Evolutionary conservation across 2,113 vertebrate species (phyloP).

Genomic region (Salvelinus alpinus): DNA sequence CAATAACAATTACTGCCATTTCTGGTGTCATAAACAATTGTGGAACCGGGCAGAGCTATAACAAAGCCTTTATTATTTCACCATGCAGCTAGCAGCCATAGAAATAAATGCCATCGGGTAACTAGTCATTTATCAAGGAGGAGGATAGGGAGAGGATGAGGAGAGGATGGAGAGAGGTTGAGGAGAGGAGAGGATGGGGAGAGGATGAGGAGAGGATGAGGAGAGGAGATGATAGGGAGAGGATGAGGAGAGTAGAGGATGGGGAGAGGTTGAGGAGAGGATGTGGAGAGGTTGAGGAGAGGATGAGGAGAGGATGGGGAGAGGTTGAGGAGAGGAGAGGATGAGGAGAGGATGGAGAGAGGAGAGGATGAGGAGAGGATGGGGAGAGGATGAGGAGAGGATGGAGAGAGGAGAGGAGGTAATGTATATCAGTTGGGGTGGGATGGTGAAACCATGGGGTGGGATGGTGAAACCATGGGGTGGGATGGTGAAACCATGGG

Average conservation of each 20-base stretch:
- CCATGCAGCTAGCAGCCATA: slow-evolving; percentile 71
- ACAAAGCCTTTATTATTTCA: slow-evolving; percentile 95
- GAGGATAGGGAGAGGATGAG: slow-evolving; percentile 19
- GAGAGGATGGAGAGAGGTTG: too few species aligned
- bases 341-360: too few species aligned
- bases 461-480: background rate
- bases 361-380: too few species aligned
- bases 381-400: slow-evolving; percentile 1
- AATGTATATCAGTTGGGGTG: background rate
- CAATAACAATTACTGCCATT: slow-evolving; percentile 99
- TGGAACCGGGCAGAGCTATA: slow-evolving; percentile 85
- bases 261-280: slow-evolving; percentile 34
- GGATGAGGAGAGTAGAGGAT: background rate
- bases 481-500: background rate
- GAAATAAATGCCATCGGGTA: slow-evolving; percentile 96
- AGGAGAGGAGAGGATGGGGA: slow-evolving; percentile 37
- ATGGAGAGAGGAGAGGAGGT: slow-evolving; percentile 62
- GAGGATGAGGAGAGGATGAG: too few species aligned
- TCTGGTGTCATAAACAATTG: slow-evolving; percentile 99
- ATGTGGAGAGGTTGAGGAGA: background rate
- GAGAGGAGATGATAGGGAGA: background rate
- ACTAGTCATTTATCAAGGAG: slow-evolving; percentile 88
- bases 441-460: too few species aligned
- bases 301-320: background rate
- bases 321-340: too few species aligned